Conservation (phyloP, 2,888 invertebrate genomes). For the Tenthredo distinguenda region DNA sequence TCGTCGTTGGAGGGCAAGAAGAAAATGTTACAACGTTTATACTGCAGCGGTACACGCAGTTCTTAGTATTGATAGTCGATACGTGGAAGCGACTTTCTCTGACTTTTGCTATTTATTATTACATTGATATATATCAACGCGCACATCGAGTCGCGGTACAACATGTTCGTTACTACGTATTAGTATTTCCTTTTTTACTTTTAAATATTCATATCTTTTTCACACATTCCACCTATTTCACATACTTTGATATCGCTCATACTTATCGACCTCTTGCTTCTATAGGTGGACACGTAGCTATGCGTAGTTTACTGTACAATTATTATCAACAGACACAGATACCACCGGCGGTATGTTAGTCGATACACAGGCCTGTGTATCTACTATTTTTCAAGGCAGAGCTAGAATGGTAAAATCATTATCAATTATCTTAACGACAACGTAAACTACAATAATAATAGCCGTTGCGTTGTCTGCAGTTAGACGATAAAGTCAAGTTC, state of each 20-base stretch:
- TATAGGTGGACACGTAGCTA: not conserved
- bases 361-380: not conserved
- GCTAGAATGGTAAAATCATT: not conserved
- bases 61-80: not conserved
- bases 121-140: not conserved
- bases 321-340: not conserved
- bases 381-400: not conserved
- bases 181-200: not conserved
- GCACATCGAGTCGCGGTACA: not conserved
- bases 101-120: not conserved
- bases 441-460: slow-evolving; percentile 5
- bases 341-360: not conserved
- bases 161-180: not conserved
- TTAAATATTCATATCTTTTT: not conserved
- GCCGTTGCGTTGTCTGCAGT: not conserved
- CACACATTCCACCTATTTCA: not conserved
- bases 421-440: slow-evolving; percentile 12
- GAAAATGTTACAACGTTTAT: slow-evolving; percentile 8
- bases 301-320: not conserved
- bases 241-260: not conserved
- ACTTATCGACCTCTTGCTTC: not conserved
- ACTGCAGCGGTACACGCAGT: not conserved
- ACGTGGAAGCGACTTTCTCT: not conserved
- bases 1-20: not conserved
- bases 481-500: slow-evolving; percentile 6